These are phyloP conservation scores for Crossaster papposus DNA, from an alignment of 53 echinoderm and acorn worm genomes.

Conservation along the genomic window DNA sequence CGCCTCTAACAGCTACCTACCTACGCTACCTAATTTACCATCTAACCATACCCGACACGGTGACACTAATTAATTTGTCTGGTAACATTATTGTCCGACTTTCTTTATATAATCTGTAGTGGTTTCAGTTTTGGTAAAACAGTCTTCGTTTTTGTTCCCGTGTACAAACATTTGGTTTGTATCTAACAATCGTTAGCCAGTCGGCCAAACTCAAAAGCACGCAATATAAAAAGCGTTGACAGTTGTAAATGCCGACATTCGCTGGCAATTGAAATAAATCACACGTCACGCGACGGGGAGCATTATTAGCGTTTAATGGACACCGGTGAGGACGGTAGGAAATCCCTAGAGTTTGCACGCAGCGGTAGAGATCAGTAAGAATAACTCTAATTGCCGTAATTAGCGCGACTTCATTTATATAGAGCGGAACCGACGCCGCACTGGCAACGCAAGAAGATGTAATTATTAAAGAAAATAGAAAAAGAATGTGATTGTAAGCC, in stretches of 20 bases:
- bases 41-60: too few species aligned
- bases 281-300: neutral
- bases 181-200: neutral
- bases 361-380: neutral
- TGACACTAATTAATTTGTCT: too few species aligned
- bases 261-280: neutral
- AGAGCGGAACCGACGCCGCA: neutral
- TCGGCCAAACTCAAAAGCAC: neutral
- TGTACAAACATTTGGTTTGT: neutral
- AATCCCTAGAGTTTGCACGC: neutral
- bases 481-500: neutral
- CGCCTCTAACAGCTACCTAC: too few species aligned
- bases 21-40: too few species aligned
- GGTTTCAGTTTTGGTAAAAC: too few species aligned
- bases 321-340: neutral
- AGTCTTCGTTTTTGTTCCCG: too few species aligned
- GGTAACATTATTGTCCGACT: too few species aligned
- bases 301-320: neutral
- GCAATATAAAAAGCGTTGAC: neutral
- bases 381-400: neutral
- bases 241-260: neutral
- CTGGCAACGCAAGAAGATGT: neutral
- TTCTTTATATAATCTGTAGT: too few species aligned
- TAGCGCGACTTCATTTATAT: conserved; percentile 20
- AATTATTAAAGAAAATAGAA: neutral